Evolutionary conservation across 2,113 vertebrate genomes (phyloP), one percentile per base, ranked within the genome.

Genomic region (Albula glossodonta): DNA sequence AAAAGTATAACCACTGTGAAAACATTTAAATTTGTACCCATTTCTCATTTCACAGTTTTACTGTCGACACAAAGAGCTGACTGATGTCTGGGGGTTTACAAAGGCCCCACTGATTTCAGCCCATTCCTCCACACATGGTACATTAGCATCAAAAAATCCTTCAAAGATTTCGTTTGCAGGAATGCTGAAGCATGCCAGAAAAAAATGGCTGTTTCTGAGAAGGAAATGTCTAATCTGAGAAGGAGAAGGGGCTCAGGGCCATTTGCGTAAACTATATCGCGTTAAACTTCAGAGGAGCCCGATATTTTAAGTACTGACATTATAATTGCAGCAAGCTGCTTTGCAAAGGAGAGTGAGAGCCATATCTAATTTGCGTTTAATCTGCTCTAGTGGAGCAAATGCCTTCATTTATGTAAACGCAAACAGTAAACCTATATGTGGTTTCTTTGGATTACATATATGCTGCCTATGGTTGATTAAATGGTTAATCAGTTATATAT

Each of bases 81-180:
- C 93, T 93, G 94, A 95, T 95, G 91, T 91, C 85, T 31, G 89
- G 50, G 87, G 53, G 19, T 90, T 93, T 85, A 96, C 95, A 95
- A 96, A 93, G 94, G 91, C 91, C 84, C 93, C 87, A 92, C 93
- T 96, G 94, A 94, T 94, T 93, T 92, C n/a, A 57, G 48, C 78
- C 93, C 89, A 25, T 95, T 95, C 93, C 94, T 92, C 92, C 93
- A 94, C 95, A 96, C 95, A 94, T 92, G 95, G 93, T 92, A 93
- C 94, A 96, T 96, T 95, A 95, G 95, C 70, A 95, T 96, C 96
- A 94, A 94, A 96, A 96, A 96, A 96, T 95, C 93, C 93, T 95
- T 91, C 90, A 94, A 93, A 94, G 94, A 96, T 96, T 96, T 94
- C 95, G 96, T 96, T 96, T 92, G 87, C 91, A 94, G 94, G 95